Conservation (phyloP, 2,888 invertebrate genomes). For the Aphidius colemani region DNA sequence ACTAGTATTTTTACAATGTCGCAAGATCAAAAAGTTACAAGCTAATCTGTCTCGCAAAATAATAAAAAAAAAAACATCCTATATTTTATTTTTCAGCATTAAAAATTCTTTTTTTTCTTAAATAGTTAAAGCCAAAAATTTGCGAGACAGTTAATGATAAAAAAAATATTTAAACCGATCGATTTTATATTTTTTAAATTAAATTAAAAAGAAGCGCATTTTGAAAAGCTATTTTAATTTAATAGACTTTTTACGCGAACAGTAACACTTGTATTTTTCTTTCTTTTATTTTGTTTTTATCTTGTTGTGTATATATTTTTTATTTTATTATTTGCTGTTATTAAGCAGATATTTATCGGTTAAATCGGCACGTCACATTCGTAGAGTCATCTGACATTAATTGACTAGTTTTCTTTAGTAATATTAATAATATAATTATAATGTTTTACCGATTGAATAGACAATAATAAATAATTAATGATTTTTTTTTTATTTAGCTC, state of each 20-base stretch:
- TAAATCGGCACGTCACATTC: constrained; percentile 45
- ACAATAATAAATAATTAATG: no score
- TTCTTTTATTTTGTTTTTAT: constrained; percentile 12
- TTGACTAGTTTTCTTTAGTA: constrained; percentile 53
- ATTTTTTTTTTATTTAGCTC: constrained; percentile 38
- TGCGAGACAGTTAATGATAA: constrained; percentile 13
- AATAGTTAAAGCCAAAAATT: not conserved
- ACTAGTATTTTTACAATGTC: no score
- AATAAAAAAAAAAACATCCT: not conserved
- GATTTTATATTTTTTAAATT: not conserved
- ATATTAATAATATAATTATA: constrained; percentile 19
- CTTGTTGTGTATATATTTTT: not conserved
- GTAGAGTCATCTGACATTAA: constrained; percentile 55
- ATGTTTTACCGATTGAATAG: constrained; percentile 6
- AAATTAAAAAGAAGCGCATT: constrained; percentile 21
- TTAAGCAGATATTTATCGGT: constrained; percentile 17
- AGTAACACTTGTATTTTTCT: constrained; percentile 1
- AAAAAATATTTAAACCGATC: constrained; percentile 12
- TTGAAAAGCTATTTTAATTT: constrained; percentile 15
- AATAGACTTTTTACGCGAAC: not conserved
- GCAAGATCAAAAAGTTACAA: no score
- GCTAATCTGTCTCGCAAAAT: no score
- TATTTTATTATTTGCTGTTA: constrained; percentile 14
- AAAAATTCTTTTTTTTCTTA: not conserved
- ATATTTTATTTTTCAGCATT: not conserved